Conservation (phyloP, 2,888 invertebrate species). For the Chouioia cunea region DNA sequence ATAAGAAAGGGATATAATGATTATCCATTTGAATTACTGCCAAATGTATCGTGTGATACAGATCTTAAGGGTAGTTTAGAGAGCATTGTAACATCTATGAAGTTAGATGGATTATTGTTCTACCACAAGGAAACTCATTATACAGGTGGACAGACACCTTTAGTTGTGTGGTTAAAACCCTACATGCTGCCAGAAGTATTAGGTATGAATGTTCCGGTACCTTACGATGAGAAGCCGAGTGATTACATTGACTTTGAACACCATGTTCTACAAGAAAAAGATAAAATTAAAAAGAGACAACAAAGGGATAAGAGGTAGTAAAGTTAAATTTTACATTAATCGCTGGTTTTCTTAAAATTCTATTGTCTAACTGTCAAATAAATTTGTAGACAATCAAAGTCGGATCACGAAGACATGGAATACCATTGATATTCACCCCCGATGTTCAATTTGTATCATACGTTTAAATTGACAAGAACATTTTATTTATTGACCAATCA, state of each 20-base stretch:
- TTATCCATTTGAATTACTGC: slow-evolving; percentile 70
- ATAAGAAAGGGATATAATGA: slow-evolving; percentile 64
- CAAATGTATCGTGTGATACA: slow-evolving; percentile 69
- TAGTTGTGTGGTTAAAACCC: slow-evolving; percentile 92
- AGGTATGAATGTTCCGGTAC: slow-evolving; percentile 63
- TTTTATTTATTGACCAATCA: slow-evolving; percentile 28
- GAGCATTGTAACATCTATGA: slow-evolving; percentile 63
- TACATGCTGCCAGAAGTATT: slow-evolving; percentile 89
- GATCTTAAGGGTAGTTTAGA: slow-evolving; percentile 70
- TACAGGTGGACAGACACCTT: slow-evolving; percentile 82
- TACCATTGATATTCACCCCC: slow-evolving; percentile 1
- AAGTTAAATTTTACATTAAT: slow-evolving; percentile 14
- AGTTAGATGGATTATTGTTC: slow-evolving; percentile 90
- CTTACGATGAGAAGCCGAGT: slow-evolving; percentile 58
- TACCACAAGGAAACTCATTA: slow-evolving; percentile 89
- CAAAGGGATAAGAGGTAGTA: slow-evolving; percentile 1
- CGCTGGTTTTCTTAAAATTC: background rate
- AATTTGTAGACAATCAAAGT: slow-evolving; percentile 1
- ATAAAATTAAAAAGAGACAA: slow-evolving; percentile 17
- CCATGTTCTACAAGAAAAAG: slow-evolving; percentile 40
- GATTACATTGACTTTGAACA: slow-evolving; percentile 60
- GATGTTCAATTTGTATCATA: slow-evolving; percentile 5
- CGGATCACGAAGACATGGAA: slow-evolving; percentile 24
- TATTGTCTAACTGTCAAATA: background rate
- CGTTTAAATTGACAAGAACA: background rate